These are phyloP conservation scores for Tenualosa ilisha DNA, from an alignment of 2,797 vertebrate species.

Conservation along the genomic window DNA sequence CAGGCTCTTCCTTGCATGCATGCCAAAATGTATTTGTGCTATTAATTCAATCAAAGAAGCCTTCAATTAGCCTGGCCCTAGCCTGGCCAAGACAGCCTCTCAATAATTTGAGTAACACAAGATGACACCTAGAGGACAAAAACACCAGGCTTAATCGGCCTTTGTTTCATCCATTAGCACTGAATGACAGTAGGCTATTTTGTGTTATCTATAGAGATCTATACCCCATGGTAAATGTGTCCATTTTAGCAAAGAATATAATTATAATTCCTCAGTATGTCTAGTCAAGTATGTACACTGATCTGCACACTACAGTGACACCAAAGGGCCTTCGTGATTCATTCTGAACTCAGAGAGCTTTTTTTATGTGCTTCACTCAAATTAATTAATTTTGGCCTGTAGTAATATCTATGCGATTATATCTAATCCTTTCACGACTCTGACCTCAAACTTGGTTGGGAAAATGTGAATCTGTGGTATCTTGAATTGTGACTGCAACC, in stretches of 20 bases:
- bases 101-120: conserved; percentile 45
- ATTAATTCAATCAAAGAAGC: conserved; percentile 58
- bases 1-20: conserved; percentile 51
- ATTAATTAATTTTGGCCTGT: conserved; percentile 24
- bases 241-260: neutral
- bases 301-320: neutral
- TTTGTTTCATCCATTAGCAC: neutral
- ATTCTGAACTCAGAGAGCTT: neutral
- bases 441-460: conserved; percentile 19
- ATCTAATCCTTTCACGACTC: conserved; percentile 23
- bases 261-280: neutral
- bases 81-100: conserved; percentile 38
- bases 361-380: conserved; percentile 22
- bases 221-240: neutral
- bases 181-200: neutral
- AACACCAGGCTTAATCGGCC: neutral
- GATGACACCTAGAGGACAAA: conserved; percentile 39
- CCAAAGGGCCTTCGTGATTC: conserved; percentile 1
- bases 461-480: conserved; percentile 21
- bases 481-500: conserved; percentile 39
- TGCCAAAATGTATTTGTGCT: conserved; percentile 46
- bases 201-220: neutral
- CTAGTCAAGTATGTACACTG: neutral
- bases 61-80: conserved; percentile 54
- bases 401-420: conserved; percentile 26